These are phyloP conservation scores for Argyresthia goedartella DNA, from an alignment of 2,888 invertebrate genomes.

Conservation along the genomic window DNA sequence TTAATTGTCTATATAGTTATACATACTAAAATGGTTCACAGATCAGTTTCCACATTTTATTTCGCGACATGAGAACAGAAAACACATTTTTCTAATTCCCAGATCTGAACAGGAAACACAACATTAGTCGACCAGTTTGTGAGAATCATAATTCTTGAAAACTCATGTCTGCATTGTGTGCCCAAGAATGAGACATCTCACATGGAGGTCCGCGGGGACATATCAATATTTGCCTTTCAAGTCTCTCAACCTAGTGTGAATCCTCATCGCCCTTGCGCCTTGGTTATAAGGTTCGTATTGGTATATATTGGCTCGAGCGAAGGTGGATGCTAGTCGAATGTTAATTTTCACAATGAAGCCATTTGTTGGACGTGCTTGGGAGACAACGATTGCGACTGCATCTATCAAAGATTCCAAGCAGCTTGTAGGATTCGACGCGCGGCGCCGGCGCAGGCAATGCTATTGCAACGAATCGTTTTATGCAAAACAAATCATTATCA, in stretches of 20 bases:
- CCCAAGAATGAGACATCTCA: slow-evolving; percentile 43
- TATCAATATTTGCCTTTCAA: slow-evolving; percentile 55
- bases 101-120: too few relatives aligned
- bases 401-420: slow-evolving; percentile 37
- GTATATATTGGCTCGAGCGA: slow-evolving; percentile 12
- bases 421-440: slow-evolving; percentile 24
- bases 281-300: background rate
- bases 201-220: slow-evolving; percentile 41
- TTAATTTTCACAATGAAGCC: slow-evolving; percentile 65
- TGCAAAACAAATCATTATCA: slow-evolving; percentile 19
- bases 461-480: slow-evolving; percentile 42
- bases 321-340: slow-evolving; percentile 52
- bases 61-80: too few relatives aligned
- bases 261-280: background rate
- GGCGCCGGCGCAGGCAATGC: slow-evolving; percentile 27
- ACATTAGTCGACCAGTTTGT: background rate
- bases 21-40: too few relatives aligned
- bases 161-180: background rate
- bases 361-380: slow-evolving; percentile 52
- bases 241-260: background rate
- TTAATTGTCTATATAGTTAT: too few relatives aligned
- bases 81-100: too few relatives aligned
- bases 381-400: slow-evolving; percentile 42
- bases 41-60: too few relatives aligned
- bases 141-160: slow-evolving; percentile 1